phyloP scores from a whole-genome alignment of 2,797 vertebrate species.

The Smutsia gigantea region DNA sequence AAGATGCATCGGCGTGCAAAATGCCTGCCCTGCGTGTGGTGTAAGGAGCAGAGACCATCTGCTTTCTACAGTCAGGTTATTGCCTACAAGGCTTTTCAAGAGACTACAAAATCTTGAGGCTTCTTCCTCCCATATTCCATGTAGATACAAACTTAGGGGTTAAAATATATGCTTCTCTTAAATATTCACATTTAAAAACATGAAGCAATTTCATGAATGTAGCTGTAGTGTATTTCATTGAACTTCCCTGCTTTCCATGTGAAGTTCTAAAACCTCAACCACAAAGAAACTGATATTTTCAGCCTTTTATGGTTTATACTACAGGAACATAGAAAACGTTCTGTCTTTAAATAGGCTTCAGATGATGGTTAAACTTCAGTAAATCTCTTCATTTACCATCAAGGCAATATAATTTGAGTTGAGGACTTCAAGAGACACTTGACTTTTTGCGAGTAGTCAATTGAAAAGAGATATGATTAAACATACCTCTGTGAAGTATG shows the following conservation, averaged over 20 bases:
- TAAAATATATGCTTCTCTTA: background rate
- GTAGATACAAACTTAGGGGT: background rate
- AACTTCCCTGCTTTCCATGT: background rate
- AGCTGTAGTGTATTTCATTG: background rate
- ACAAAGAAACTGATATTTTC: conserved; percentile 20
- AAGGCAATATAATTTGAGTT: conserved; percentile 6
- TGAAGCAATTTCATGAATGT: background rate
- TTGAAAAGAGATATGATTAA: conserved; percentile 35
- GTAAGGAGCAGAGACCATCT: background rate
- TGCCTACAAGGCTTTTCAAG: background rate
- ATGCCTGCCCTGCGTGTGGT: accelerated
- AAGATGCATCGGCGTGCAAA: background rate
- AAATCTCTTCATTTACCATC: background rate
- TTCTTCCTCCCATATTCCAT: background rate
- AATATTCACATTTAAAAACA: background rate
- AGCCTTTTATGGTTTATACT: background rate
- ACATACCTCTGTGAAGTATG: background rate
- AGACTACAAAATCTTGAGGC: background rate
- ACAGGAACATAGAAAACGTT: background rate
- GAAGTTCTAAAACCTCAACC: background rate
- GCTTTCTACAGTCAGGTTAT: background rate
- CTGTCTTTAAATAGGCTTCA: background rate
- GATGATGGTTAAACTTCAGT: background rate
- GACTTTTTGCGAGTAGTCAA: conserved; percentile 26
- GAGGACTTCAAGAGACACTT: conserved; percentile 36